phyloP scores from a whole-genome alignment of 2,797 vertebrate genomes.

The Selene dorsalis region DNA sequence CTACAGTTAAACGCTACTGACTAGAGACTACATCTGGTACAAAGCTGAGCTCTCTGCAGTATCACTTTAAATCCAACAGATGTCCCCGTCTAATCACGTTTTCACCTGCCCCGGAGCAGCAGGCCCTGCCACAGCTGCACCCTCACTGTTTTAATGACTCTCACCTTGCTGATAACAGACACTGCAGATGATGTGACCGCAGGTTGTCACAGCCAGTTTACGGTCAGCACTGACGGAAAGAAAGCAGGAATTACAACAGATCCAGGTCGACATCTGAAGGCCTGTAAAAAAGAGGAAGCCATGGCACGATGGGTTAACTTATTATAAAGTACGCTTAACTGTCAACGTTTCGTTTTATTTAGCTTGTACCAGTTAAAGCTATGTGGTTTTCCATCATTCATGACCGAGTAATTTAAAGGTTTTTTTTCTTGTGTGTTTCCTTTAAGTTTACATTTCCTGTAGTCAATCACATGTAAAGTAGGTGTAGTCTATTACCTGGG shows the following conservation, averaged over 20 bases:
- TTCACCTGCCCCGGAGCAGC: neutral
- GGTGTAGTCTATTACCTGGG: neutral
- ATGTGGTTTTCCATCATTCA: rapidly evolving
- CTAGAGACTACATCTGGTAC: neutral
- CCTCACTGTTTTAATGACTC: neutral
- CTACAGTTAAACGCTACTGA: neutral
- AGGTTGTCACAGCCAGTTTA: constrained; percentile 87
- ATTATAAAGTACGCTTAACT: neutral
- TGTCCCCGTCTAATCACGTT: constrained; percentile 63
- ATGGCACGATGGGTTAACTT: no score
- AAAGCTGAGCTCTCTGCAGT: constrained; percentile 46
- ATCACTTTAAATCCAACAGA: constrained; percentile 60
- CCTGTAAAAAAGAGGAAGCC: constrained; percentile 30
- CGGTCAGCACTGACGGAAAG: constrained; percentile 69
- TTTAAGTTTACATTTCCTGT: no score
- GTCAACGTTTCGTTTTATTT: neutral
- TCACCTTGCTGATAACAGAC: constrained; percentile 89
- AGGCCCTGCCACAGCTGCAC: neutral
- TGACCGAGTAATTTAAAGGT: no score
- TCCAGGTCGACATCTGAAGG: constrained; percentile 80
- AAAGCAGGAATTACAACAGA: constrained; percentile 91
- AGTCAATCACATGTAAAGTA: neutral
- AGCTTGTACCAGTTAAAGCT: neutral
- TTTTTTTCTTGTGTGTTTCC: neutral
- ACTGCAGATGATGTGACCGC: constrained; percentile 91